These are phyloP conservation scores for Cephalopterus ornatus DNA, from an alignment of 2,113 vertebrate genomes.

Conservation along the genomic window DNA sequence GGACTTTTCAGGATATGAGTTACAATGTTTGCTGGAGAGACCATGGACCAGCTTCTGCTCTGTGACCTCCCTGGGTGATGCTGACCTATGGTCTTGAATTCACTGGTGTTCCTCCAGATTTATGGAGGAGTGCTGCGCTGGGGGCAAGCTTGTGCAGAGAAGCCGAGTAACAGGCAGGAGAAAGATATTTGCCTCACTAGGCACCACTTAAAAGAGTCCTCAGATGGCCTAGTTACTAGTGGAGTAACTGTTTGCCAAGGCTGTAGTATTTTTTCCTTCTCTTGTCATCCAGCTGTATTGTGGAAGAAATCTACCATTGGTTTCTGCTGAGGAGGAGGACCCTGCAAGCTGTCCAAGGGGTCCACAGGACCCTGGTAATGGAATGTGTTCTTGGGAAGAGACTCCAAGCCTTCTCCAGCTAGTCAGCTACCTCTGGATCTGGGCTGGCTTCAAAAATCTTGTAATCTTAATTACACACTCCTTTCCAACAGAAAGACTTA, in stretches of 20 bases:
- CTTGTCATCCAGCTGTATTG: not conserved
- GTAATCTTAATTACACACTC: not conserved
- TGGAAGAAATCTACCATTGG: not conserved
- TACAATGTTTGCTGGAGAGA: not conserved
- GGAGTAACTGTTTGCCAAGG: not conserved
- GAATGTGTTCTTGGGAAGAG: not conserved
- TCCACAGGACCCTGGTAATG: not conserved
- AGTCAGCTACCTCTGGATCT: not conserved
- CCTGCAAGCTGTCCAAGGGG: not conserved
- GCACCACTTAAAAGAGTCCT: not conserved
- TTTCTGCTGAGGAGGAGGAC: not conserved
- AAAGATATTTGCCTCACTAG: not conserved
- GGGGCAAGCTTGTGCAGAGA: not conserved
- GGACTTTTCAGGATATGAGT: not conserved
- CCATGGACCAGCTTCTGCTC: not conserved
- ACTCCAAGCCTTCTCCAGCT: not conserved
- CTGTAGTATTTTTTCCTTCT: not conserved
- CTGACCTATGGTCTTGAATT: not conserved
- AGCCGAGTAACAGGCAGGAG: not conserved
- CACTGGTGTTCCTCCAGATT: not conserved
- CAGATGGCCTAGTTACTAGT: not conserved
- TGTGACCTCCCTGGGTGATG: not conserved
- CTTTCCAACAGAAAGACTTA: not conserved
- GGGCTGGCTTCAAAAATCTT: not conserved
- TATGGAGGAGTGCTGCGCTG: fast-evolving